Evolutionary conservation across 2,797 vertebrate species (phyloP), one percentile per base, ranked within the genome.

Genomic region (Cossypha niveicapilla): DNA sequence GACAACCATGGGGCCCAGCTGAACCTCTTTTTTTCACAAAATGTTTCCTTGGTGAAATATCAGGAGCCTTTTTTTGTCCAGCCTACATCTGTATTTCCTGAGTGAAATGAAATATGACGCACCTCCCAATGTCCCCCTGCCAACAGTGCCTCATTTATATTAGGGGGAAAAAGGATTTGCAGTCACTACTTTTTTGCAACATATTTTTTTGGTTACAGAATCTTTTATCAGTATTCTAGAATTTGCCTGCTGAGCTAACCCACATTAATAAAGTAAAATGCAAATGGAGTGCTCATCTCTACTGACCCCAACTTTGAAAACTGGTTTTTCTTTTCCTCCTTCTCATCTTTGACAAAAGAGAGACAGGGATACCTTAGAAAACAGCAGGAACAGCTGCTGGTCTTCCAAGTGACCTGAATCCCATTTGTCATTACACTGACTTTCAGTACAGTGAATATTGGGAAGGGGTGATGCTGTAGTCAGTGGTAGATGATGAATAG

Each of bases 281-380:
- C 65, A 97, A 95, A 94, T 91, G 13, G 53, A 47, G 37, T 44
- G 39, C 72, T 77, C 42, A 19, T 56, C 51, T 85, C 60, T 87
- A 62, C 79, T 96, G 90, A 91, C 90, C 83, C 80, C 5, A 11
- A 72, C 68, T 92, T 92, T 67, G 62, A 90, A 94, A 96, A 83
- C 45, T 58, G 68, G 0, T 74, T 88, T 95, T 96, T 50, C 56
- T 88, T 91, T 93, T 77, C 45, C 30, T 74, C 34, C n/a, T 87
- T 90, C 68, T 91, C 44, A 62, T 78, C 60, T 62, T 67, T 62
- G 60, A 91, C 79, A 78, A 84, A 78, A 86, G 62, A 82, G 57
- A 87, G 8, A 5, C 11, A 65, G 66, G 30, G 9, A 1, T 32
- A 92, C 66, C 81, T 93, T 90, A 88, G 88, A 92, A 95, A 75